Evolutionary conservation across 2,797 vertebrate species (phyloP).

Genomic region (Pseudomugil tenellus): DNA sequence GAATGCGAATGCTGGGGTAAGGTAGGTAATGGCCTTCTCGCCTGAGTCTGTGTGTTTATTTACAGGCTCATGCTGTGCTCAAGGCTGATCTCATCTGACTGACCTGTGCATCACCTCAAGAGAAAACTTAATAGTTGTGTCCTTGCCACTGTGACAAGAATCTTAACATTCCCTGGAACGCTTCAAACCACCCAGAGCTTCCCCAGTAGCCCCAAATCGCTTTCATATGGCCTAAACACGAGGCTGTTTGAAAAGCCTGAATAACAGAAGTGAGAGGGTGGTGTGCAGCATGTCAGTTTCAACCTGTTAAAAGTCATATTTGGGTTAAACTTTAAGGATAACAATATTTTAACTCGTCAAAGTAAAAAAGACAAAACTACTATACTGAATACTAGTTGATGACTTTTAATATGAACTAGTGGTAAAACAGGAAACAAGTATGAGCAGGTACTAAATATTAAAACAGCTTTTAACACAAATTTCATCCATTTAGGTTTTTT

Average conservation of each 20-base stretch:
- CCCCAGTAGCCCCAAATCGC: slow-evolving; percentile 74
- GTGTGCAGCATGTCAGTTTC: slow-evolving; percentile 12
- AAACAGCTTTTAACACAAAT: background rate
- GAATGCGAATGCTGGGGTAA: slow-evolving; percentile 4
- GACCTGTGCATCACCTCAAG: slow-evolving; percentile 67
- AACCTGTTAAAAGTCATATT: slow-evolving; percentile 11
- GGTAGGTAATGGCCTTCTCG: slow-evolving; percentile 24
- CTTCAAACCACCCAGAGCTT: slow-evolving; percentile 68
- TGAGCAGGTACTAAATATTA: too few relatives aligned
- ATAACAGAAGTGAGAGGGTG: slow-evolving; percentile 19
- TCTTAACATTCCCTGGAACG: slow-evolving; percentile 75
- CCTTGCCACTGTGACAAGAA: slow-evolving; percentile 81
- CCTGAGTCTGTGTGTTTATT: slow-evolving; percentile 43
- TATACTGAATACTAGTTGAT: background rate
- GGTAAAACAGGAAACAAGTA: too few relatives aligned
- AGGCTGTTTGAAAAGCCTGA: slow-evolving; percentile 21
- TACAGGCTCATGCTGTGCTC: slow-evolving; percentile 24
- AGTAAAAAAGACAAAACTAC: background rate
- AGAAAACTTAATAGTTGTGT: slow-evolving; percentile 77
- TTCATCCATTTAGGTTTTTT: background rate
- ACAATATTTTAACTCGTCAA: slow-evolving; percentile 6
- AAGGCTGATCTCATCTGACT: slow-evolving; percentile 52
- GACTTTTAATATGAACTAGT: background rate
- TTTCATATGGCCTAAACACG: slow-evolving; percentile 74
- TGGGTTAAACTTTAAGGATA: background rate